Evolutionary conservation across 2,113 vertebrate genomes (phyloP), one percentile per base, ranked within the genome.

Genomic region (Ochotona princeps): DNA sequence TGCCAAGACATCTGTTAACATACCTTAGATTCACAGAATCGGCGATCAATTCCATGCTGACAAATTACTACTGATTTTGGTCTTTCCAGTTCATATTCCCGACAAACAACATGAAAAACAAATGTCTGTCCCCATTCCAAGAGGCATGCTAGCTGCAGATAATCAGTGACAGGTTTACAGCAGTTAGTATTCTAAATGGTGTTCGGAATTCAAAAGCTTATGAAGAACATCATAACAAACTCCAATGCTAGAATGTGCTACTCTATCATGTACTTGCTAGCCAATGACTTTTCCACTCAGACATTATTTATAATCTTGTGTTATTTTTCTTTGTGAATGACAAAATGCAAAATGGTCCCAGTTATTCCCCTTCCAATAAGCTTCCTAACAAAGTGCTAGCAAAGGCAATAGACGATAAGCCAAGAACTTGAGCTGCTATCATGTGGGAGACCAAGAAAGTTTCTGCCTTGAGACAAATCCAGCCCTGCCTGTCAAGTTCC

Each of bases 11-110:
- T 35, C 30, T 63, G 23, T 60, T 38, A 51, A 93, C 72, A 69
- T 98, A 99, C 99, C 99, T 99, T 99, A 17, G 98, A 97, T 72
- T 99, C 99, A 94, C 99, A 99, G 91, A 98, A 98, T 13, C 99
- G 98, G 11, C 98, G 99, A 96, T 99, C 99, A 14, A 99, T 98
- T n/a, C 99, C 99, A 30, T 99, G 99, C 96, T 99, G 99, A 97
- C 99, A 99, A 89, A 98, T 97, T 73, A 99, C 89, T 2, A 99
- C 97, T 49, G 99, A 98, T 95, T 99, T 99, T 51, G 99, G 99
- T 95, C 99, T 98, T 94, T 99, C 99, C n/a, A 99, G 98, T 97
- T 99, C 99, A 97, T 99, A 99, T 91, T 99, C 99, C 47, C 98
- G 98, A 76, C 99, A 99, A 44, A 98, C 97, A 30, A 99, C 99